phyloP scores from a whole-genome alignment of 2,797 vertebrate genomes.

The Neoniphon sammara region DNA sequence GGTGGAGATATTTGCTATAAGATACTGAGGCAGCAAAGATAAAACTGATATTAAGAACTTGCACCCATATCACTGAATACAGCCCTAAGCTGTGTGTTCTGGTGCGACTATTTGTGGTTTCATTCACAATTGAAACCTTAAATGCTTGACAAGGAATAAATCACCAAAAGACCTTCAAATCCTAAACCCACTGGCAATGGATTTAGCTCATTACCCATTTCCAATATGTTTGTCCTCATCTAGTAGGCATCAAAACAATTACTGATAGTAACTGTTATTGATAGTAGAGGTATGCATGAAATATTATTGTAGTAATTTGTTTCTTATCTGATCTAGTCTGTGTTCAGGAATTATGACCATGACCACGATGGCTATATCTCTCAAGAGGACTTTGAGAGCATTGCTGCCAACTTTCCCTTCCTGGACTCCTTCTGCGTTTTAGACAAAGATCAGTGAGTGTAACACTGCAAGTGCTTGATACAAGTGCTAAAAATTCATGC shows the following conservation, averaged over 20 bases:
- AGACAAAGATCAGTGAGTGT: constrained; percentile 97
- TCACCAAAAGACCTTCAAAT: too few relatives aligned
- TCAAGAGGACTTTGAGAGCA: constrained; percentile 96
- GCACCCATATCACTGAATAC: too few relatives aligned
- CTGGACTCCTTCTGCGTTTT: constrained; percentile 96
- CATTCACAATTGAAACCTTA: too few relatives aligned
- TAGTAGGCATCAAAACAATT: background rate
- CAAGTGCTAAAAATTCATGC: background rate
- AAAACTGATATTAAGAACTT: too few relatives aligned
- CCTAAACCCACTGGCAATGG: too few relatives aligned
- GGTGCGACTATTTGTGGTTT: too few relatives aligned
- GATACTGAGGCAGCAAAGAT: too few relatives aligned
- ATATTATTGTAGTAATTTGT: constrained; percentile 12
- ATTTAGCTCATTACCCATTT: too few relatives aligned
- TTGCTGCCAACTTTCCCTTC: constrained; percentile 96
- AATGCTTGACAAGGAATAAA: too few relatives aligned
- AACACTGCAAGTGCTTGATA: background rate
- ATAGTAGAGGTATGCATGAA: background rate
- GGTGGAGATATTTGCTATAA: too few relatives aligned
- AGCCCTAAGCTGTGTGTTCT: too few relatives aligned
- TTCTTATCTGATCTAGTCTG: constrained; percentile 84
- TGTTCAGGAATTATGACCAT: constrained; percentile 97
- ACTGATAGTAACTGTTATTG: too few relatives aligned
- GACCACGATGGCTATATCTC: constrained; percentile 97
- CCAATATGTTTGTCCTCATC: background rate